A percentile compares a stretch with the other conserved stretches of the same genome.
phyloP scores from a whole-genome alignment of 2,888 invertebrate species.

The Lumbricus terrestris region DNA sequence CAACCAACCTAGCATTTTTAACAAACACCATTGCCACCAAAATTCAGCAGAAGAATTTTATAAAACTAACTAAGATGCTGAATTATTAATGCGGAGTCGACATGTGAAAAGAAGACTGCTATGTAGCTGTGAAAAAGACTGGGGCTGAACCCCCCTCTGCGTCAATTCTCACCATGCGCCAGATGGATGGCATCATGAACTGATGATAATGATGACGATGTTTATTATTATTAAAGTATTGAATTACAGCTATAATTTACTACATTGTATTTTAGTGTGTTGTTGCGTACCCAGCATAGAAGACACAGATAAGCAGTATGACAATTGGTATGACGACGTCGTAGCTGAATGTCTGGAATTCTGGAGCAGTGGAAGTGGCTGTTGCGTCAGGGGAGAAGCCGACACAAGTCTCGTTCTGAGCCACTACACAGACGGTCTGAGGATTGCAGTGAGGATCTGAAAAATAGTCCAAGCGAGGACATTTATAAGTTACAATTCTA shows the following conservation, averaged over 20 bases:
- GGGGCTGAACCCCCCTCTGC: too few species aligned
- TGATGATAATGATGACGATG: too few species aligned
- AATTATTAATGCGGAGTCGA: too few species aligned
- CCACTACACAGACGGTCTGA: background rate
- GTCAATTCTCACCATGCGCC: too few species aligned
- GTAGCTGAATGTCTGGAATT: constrained; percentile 59
- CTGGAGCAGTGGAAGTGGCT: background rate
- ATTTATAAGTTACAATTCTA: background rate
- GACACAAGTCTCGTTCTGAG: background rate
- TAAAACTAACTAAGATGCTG: too few species aligned
- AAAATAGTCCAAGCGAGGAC: background rate
- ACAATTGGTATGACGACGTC: constrained; percentile 87
- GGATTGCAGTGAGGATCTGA: constrained; percentile 28
- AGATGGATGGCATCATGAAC: too few species aligned
- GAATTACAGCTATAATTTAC: too few species aligned
- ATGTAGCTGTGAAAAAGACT: too few species aligned
- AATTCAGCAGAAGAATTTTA: too few species aligned
- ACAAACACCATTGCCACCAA: background rate
- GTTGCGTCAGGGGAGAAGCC: background rate
- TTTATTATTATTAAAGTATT: too few species aligned
- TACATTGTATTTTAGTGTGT: too few species aligned
- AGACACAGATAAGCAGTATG: constrained; percentile 90
- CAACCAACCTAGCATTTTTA: background rate
- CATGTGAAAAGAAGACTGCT: too few species aligned
- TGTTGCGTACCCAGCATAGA: constrained; percentile 72